phyloP scores from a whole-genome alignment of 2,888 invertebrate genomes.

The Chloromyia formosa region DNA sequence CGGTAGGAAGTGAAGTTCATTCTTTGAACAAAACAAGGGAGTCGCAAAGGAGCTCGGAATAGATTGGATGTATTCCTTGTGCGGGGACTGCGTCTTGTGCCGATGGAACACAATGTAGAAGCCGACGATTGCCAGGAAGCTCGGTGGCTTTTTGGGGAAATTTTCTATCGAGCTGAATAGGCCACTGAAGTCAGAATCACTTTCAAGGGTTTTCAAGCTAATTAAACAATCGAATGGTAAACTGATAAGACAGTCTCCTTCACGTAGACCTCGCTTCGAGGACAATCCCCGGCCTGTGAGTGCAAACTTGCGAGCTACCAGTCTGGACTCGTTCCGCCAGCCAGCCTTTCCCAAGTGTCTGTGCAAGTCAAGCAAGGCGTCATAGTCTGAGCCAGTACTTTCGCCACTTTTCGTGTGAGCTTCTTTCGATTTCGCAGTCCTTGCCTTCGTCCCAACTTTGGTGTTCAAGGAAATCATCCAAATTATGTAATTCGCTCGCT shows the following conservation, averaged over 20 bases:
- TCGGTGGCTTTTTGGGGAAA: constrained; percentile 60
- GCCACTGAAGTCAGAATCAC: constrained; percentile 67
- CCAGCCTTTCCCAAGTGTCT: constrained; percentile 59
- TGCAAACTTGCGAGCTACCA: constrained; percentile 70
- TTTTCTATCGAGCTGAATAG: constrained; percentile 62
- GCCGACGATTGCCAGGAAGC: constrained; percentile 78
- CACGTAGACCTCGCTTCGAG: constrained; percentile 67
- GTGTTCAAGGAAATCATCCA: not conserved
- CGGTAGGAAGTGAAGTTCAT: constrained; percentile 69
- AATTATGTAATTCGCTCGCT: constrained; percentile 33
- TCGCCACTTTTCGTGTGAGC: not conserved
- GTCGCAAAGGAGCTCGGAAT: constrained; percentile 74
- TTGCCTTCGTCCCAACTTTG: constrained; percentile 45
- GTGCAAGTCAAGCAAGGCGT: constrained; percentile 29
- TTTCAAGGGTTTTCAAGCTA: constrained; percentile 68
- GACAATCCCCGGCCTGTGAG: constrained; percentile 80
- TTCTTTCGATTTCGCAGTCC: constrained; percentile 25
- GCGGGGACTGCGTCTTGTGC: constrained; percentile 68
- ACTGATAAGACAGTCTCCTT: constrained; percentile 70
- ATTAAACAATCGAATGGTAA: constrained; percentile 71
- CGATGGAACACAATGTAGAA: constrained; percentile 77
- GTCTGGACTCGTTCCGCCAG: constrained; percentile 68
- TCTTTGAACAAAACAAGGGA: constrained; percentile 73
- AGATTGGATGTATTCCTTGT: constrained; percentile 74
- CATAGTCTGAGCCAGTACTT: constrained; percentile 43